Conservation (phyloP, 2,113 vertebrate genomes). For the Paralichthys olivaceus region DNA sequence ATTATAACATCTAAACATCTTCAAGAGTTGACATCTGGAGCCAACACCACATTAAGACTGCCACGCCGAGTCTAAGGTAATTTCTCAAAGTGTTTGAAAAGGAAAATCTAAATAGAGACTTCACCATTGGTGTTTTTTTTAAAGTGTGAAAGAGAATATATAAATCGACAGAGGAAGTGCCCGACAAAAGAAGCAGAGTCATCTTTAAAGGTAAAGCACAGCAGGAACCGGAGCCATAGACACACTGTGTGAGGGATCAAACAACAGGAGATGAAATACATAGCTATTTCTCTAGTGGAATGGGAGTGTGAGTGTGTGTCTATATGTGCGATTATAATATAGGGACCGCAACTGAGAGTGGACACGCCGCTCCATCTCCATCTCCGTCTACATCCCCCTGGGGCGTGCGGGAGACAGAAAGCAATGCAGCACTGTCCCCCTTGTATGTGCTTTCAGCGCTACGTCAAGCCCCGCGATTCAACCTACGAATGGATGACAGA, state of each 20-base stretch:
- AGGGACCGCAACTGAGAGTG: constrained; percentile 32
- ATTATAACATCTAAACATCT: constrained; percentile 20
- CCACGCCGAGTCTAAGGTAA: constrained; percentile 1
- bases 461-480: constrained; percentile 24
- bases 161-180: constrained; percentile 14
- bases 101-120: constrained; percentile 21
- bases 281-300: constrained; percentile 30
- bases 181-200: constrained; percentile 18
- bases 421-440: constrained; percentile 28
- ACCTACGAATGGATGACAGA: constrained; percentile 42
- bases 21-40: background rate
- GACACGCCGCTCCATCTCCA: constrained; percentile 34
- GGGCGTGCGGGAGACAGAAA: constrained; percentile 33
- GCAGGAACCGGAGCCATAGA: constrained; percentile 28
- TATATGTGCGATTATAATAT: constrained; percentile 35
- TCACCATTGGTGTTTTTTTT: background rate
- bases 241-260: constrained; percentile 47
- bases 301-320: constrained; percentile 1
- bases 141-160: background rate
- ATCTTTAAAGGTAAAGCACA: constrained; percentile 39
- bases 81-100: background rate
- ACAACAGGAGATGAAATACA: constrained; percentile 58
- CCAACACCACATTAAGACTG: background rate
- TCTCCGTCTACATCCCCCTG: constrained; percentile 20
- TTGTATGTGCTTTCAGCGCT: constrained; percentile 21